Percentiles rank a stretch among this genome's conserved stretches.
These are phyloP conservation scores for Origma solitaria DNA, from an alignment of 2,113 vertebrate genomes.

Conservation along the genomic window DNA sequence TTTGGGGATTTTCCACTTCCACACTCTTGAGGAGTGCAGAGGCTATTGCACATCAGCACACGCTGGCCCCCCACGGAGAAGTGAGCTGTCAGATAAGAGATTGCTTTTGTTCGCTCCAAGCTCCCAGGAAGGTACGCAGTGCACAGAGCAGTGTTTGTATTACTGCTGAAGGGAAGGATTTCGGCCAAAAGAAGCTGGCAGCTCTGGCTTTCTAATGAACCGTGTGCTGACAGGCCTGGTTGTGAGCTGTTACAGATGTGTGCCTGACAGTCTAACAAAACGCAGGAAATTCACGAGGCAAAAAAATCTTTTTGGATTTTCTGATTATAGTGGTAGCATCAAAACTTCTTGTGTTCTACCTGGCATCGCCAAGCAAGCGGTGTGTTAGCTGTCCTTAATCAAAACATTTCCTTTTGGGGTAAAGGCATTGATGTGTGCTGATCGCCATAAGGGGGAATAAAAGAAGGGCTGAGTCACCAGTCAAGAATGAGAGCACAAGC, in stretches of 20 bases:
- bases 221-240: not conserved
- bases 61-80: not conserved
- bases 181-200: constrained; percentile 19
- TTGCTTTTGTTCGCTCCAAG: not conserved
- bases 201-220: not conserved
- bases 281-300: not conserved
- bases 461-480: constrained; percentile 2
- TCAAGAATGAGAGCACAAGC: not conserved
- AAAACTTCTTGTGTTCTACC: not conserved
- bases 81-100: not conserved
- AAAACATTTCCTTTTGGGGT: constrained; percentile 22
- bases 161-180: not conserved
- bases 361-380: not conserved
- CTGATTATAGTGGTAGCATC: not conserved
- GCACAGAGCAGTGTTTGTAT: not conserved
- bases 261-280: not conserved
- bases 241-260: constrained; percentile 55
- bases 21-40: not conserved
- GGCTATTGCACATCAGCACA: not conserved
- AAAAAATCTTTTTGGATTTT: not conserved
- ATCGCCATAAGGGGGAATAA: constrained; percentile 10
- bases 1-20: constrained; percentile 3
- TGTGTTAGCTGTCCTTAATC: not conserved
- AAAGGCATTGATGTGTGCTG: not conserved
- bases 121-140: not conserved